Conservation (phyloP, 2,797 vertebrate species). For the Chelon auratus region DNA sequence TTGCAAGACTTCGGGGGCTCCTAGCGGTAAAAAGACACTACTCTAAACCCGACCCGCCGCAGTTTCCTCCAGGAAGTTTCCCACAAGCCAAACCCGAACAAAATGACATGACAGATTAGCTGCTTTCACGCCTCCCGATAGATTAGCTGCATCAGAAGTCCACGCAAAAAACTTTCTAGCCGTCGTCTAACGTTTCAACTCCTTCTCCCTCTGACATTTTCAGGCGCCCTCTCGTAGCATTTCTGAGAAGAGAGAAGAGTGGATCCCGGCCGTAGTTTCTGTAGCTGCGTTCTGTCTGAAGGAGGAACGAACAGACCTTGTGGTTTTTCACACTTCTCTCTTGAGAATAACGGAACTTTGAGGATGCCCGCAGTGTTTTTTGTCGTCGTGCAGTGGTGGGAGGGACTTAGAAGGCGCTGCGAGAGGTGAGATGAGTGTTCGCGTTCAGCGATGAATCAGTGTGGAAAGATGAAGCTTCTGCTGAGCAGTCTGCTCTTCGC, state of each 20-base stretch:
- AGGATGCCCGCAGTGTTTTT: background rate
- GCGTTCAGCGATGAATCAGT: slow-evolving; percentile 1
- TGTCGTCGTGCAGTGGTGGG: slow-evolving; percentile 3
- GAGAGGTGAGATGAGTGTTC: background rate
- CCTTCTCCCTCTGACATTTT: background rate
- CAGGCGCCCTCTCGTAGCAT: too few species aligned
- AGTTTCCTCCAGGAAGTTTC: too few species aligned
- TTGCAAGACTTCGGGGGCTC: too few species aligned
- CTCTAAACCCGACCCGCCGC: too few species aligned
- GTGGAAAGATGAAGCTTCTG: slow-evolving; percentile 59
- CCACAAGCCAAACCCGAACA: too few species aligned
- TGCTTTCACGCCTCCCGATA: too few species aligned
- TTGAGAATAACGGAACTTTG: background rate
- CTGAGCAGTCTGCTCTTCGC: slow-evolving; percentile 47
- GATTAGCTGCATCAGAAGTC: too few species aligned
- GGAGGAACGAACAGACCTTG: slow-evolving; percentile 19
- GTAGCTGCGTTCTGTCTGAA: background rate
- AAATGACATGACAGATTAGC: too few species aligned
- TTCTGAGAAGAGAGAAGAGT: background rate
- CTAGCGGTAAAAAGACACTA: too few species aligned
- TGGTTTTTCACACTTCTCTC: slow-evolving; percentile 21
- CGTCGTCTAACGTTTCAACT: too few species aligned
- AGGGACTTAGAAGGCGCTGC: background rate
- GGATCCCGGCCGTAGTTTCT: background rate
- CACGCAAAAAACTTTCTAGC: too few species aligned